These are phyloP conservation scores for Myotis myotis DNA, from an alignment of 2,797 vertebrate genomes.

Conservation along the genomic window DNA sequence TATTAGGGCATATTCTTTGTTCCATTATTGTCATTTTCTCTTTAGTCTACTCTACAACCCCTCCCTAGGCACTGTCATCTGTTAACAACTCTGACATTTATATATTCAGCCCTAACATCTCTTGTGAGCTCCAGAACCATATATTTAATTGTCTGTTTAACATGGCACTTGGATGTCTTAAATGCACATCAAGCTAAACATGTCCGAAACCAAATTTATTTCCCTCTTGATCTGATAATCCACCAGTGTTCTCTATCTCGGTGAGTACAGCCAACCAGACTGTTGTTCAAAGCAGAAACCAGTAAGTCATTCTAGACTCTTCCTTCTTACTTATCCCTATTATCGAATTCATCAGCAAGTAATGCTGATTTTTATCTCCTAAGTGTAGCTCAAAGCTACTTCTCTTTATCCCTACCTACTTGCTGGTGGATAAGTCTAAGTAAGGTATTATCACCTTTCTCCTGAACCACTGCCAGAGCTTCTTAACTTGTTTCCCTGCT, in stretches of 20 bases:
- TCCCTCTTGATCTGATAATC: not conserved
- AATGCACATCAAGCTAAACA: slow-evolving; percentile 13
- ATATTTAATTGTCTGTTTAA: slow-evolving; percentile 22
- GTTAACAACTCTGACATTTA: slow-evolving; percentile 8
- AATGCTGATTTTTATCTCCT: slow-evolving; percentile 27
- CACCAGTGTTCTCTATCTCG: not conserved
- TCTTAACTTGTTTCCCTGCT: not conserved
- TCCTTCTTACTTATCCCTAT: not conserved
- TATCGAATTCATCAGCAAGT: not conserved
- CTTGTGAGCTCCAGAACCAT: slow-evolving; percentile 13
- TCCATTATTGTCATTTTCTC: slow-evolving; percentile 5
- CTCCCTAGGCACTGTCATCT: not conserved
- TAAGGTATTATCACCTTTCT: not conserved
- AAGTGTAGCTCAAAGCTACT: not conserved
- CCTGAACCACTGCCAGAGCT: not conserved
- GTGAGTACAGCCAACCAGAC: slow-evolving; percentile 11
- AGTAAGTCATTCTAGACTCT: not conserved
- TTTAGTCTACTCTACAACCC: not conserved
- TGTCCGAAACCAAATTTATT: not conserved
- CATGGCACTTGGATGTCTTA: not conserved
- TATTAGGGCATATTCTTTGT: not conserved
- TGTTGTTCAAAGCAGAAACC: slow-evolving; percentile 13
- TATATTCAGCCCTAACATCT: not conserved
- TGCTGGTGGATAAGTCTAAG: not conserved
- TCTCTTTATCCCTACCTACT: not conserved